phyloP scores from a whole-genome alignment of 2,113 vertebrate species.

The human (Homo sapiens) region GRCh38 chr14:21714001-21714500 shows the following conservation, averaged over 20 bases:
- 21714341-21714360: too few relatives aligned
- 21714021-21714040: background rate
- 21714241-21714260: background rate
- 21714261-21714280: background rate
- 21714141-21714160: background rate
- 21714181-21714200: background rate
- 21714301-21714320: too few relatives aligned
- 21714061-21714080: background rate
- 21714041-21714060: background rate
- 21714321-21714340: too few relatives aligned
- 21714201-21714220: background rate
- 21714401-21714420: too few relatives aligned
- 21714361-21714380: too few relatives aligned
- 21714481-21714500: too few relatives aligned
- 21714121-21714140: background rate
- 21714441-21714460: too few relatives aligned
- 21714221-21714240: background rate
- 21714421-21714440: too few relatives aligned
- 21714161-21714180: background rate
- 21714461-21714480: too few relatives aligned
- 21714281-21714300: background rate
- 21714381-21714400: too few relatives aligned
- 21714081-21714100: background rate
- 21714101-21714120: background rate
- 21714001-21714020: background rate